Evolutionary conservation across 2,888 invertebrate genomes (phyloP), one percentile per base, ranked within the genome.

Genomic region (Zaprionus lineosus): DNA sequence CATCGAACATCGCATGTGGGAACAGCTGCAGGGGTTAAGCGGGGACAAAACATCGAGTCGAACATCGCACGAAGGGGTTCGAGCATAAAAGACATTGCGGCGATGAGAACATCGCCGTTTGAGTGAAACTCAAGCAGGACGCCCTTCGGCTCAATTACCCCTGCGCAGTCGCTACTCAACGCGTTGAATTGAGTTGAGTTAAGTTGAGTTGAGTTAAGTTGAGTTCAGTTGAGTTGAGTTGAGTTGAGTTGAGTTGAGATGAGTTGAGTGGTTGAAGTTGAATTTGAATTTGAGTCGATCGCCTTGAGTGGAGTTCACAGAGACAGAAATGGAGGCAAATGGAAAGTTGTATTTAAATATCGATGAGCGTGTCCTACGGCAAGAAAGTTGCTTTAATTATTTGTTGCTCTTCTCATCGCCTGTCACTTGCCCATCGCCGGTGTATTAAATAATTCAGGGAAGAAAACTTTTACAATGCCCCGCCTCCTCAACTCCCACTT

Each of bases 61-160:
- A 12, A 33, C 3, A 26, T 37, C 21, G 47, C 9, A 4, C 8
- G 24, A 0, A 50, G 37, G 56, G 56, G 37, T 3, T 3, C 14
- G 16, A 34, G 12, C 12, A 3, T 4, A 34, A 33, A 21, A 21
- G 3, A 47, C 34, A 40, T 41, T 1, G 57, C 29, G 5, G 34
- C 58, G 57, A 57, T 57, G 34, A 52, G 40, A 29, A 53, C 31
- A 29, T 59, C 52, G 65, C 47, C 28, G 6, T 5, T 6, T 57
- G 56, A 65, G 61, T 58, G 40, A 0, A 33, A 19, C 70, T 65
- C 57, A 58, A 70, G 4, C 53, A 60, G 69, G 61, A 70, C 9
- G n/a, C 48, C 53, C 53, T 58, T 41, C 7, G 1, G 14, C 57
- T 70, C 69, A 61, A 40, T 61, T 70, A 19, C 65, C 70, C 70